Percentiles rank a stretch among this genome's conserved stretches.
Conservation (phyloP, 2,113 vertebrate species). For the Asarcornis scutulata region DNA sequence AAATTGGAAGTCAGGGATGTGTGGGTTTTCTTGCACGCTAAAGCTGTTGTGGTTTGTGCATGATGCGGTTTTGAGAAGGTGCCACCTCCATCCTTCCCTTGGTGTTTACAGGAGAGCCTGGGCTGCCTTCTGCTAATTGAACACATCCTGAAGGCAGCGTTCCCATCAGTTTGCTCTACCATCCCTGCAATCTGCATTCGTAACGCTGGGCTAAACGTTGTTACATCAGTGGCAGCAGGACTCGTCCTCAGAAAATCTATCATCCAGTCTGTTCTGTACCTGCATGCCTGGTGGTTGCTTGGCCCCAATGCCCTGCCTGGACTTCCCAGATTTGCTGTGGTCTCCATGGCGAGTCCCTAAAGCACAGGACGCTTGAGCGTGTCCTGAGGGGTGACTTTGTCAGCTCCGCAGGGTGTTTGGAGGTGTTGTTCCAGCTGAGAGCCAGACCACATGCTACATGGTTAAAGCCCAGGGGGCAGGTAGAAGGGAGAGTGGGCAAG, state of each 20-base stretch:
- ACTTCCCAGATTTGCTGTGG: not conserved
- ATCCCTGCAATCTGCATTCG: not conserved
- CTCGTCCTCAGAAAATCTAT: not conserved
- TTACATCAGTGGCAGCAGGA: not conserved
- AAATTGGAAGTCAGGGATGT: slow-evolving; percentile 71
- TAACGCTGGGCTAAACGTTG: not conserved
- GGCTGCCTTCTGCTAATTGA: not conserved
- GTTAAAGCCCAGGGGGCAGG: not conserved
- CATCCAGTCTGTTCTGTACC: not conserved
- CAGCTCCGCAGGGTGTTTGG: not conserved
- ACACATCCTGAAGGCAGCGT: not conserved
- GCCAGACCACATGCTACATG: not conserved
- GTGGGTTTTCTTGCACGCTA: not conserved
- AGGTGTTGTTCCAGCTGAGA: not conserved
- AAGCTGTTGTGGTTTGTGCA: slow-evolving; percentile 7
- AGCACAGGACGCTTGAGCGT: not conserved
- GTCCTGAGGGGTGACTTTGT: not conserved
- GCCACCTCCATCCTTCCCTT: not conserved
- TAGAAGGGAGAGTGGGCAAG: not conserved
- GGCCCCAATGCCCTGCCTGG: accelerated
- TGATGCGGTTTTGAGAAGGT: not conserved
- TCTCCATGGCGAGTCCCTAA: not conserved
- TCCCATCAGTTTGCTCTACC: not conserved
- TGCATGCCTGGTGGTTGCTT: not conserved
- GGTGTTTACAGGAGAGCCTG: not conserved